Percentiles rank a stretch among this genome's conserved stretches.
Conservation (phyloP, 2,797 vertebrate species). For the Ispidina picta region DNA sequence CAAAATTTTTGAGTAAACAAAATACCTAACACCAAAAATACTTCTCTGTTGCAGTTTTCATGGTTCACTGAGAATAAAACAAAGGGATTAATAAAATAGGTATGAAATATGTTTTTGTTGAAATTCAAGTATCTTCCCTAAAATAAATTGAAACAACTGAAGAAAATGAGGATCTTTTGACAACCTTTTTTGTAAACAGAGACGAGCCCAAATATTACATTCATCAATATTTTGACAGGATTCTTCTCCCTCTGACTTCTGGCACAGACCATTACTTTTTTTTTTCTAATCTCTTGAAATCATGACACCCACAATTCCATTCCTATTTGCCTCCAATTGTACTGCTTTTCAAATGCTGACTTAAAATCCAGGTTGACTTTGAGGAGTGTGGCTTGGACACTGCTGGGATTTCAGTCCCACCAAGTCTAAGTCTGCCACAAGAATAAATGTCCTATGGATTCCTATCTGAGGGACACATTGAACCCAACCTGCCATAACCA, state of each 20-base stretch:
- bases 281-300: neutral
- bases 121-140: neutral
- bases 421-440: neutral
- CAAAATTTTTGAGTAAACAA: neutral
- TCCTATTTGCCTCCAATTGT: neutral
- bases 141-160: neutral
- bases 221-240: neutral
- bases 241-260: neutral
- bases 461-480: neutral
- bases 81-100: neutral
- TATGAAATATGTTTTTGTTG: neutral
- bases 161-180: neutral
- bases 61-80: neutral
- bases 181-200: neutral
- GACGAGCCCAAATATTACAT: neutral
- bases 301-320: neutral
- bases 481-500: neutral
- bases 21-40: neutral
- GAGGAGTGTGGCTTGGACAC: neutral
- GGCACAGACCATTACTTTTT: neutral
- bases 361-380: neutral
- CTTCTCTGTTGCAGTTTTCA: neutral
- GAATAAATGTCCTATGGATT: neutral
- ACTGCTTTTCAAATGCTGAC: neutral
- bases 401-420: neutral